phyloP scores from a whole-genome alignment of 2,888 invertebrate genomes.

The Caenorhabditis macrosperma region DNA sequence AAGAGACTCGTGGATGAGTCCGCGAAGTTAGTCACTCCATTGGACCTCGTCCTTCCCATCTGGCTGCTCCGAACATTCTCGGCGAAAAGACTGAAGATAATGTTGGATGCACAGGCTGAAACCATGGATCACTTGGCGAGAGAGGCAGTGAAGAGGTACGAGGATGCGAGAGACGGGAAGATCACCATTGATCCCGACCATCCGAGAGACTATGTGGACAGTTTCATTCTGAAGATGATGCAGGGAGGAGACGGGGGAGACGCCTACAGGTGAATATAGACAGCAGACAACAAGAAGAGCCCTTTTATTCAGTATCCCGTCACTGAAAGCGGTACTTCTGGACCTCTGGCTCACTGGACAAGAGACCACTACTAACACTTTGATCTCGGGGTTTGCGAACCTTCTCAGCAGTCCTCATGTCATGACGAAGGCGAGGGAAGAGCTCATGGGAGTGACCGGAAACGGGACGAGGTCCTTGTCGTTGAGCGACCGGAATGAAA shows the following conservation, averaged over 20 bases:
- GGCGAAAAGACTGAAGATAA: neutral
- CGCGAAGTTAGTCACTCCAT: conserved; percentile 13
- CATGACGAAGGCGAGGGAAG: conserved; percentile 42
- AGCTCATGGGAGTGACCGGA: conserved; percentile 50
- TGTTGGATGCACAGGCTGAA: neutral
- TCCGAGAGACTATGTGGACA: conserved; percentile 59
- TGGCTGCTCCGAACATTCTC: conserved; percentile 33
- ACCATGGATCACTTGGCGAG: conserved; percentile 1
- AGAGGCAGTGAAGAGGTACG: conserved; percentile 20
- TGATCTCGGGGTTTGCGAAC: conserved; percentile 55
- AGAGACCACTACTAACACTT: conserved; percentile 63
- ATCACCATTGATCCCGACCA: conserved; percentile 41
- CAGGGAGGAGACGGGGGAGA: conserved; percentile 32
- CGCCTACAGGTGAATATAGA: conserved; percentile 8
- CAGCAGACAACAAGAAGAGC: too few relatives aligned
- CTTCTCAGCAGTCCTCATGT: conserved; percentile 56
- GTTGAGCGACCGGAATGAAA: conserved; percentile 11
- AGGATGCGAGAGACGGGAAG: conserved; percentile 40
- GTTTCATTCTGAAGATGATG: conserved; percentile 59
- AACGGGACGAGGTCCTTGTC: conserved; percentile 18
- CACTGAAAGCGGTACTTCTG: conserved; percentile 43
- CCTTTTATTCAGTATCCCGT: conserved; percentile 35
- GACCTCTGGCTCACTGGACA: conserved; percentile 69
- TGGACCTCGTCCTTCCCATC: conserved; percentile 16
- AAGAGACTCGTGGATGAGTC: conserved; percentile 16